Evolutionary conservation across 2,797 vertebrate species (phyloP).

Genomic region (Typhlichthys subterraneus): DNA sequence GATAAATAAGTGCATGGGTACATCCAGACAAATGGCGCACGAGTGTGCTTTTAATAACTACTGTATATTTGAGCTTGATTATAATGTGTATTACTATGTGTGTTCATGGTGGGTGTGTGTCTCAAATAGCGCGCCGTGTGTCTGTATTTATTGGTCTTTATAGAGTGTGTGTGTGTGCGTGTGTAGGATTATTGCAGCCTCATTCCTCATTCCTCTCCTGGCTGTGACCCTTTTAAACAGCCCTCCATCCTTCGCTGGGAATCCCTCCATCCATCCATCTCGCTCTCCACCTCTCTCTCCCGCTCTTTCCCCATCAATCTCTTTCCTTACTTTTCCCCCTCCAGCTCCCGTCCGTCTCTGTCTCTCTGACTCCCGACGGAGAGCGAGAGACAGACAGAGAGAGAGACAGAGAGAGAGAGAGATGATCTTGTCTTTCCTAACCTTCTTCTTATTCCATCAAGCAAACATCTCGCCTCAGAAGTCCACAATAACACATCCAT

Average conservation of each 20-base stretch:
- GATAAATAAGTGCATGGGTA: no score
- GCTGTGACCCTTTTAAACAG: constrained; percentile 74
- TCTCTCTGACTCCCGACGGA: constrained; percentile 26
- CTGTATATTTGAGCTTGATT: no score
- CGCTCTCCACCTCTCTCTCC: background rate
- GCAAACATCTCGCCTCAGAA: constrained; percentile 72
- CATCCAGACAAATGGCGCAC: no score
- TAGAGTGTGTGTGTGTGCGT: constrained; percentile 18
- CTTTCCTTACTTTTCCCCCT: constrained; percentile 43
- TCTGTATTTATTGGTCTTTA: no score
- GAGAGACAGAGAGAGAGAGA: constrained; percentile 49
- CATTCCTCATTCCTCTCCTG: constrained; percentile 65
- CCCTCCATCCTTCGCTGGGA: constrained; percentile 65
- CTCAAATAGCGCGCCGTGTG: no score
- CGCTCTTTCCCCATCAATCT: constrained; percentile 47
- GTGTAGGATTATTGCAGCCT: constrained; percentile 60
- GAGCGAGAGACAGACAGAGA: constrained; percentile 3
- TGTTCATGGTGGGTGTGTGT: constrained; percentile 20
- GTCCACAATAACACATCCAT: constrained; percentile 77
- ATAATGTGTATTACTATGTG: constrained; percentile 5
- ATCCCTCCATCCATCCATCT: constrained; percentile 66
- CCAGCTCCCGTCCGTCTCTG: constrained; percentile 24
- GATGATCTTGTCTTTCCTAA: constrained; percentile 74
- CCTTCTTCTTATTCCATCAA: constrained; percentile 75
- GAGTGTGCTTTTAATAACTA: no score